Evolutionary conservation across 1,140 invertebrate genomes (phyloP).

Genomic region (Brachionus plicatilis): DNA sequence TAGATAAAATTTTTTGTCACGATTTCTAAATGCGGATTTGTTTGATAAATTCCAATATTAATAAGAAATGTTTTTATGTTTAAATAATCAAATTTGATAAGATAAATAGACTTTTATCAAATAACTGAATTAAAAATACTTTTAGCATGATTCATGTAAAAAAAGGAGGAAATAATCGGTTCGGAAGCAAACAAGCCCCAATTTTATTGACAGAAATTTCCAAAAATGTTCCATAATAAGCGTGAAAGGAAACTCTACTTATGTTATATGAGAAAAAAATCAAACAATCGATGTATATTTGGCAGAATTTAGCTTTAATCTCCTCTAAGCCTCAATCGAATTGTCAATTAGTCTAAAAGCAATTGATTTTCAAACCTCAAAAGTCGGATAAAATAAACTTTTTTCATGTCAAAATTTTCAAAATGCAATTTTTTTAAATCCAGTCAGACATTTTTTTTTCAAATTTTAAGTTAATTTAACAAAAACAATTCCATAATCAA

Average conservation of each 20-base stretch:
- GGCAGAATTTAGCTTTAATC: conserved; percentile 39
- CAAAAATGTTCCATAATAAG: conserved; percentile 29
- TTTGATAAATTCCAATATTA: not conserved
- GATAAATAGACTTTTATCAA: not conserved
- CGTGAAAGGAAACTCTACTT: not conserved
- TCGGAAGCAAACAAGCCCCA: not conserved
- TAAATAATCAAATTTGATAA: not conserved
- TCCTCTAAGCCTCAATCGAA: not conserved
- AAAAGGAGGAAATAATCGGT: conserved; percentile 41
- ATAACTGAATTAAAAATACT: not conserved
- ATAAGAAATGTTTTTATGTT: not conserved
- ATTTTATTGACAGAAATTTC: not conserved
- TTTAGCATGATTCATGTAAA: conserved; percentile 29
- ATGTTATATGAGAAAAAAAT: not conserved
- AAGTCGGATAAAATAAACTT: not conserved
- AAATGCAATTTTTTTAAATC: not conserved
- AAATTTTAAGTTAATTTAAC: not conserved
- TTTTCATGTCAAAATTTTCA: not conserved
- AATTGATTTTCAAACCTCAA: not conserved
- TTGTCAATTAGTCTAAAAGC: conserved; percentile 14
- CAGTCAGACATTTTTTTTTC: not conserved
- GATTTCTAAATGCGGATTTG: not conserved
- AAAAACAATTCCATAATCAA: not conserved
- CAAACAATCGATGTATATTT: not conserved
- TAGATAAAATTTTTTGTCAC: not conserved